Percentiles rank a stretch among this genome's conserved stretches.
Evolutionary conservation across 2,797 vertebrate species (phyloP).

Genomic region (Rhinogobio ventralis): DNA sequence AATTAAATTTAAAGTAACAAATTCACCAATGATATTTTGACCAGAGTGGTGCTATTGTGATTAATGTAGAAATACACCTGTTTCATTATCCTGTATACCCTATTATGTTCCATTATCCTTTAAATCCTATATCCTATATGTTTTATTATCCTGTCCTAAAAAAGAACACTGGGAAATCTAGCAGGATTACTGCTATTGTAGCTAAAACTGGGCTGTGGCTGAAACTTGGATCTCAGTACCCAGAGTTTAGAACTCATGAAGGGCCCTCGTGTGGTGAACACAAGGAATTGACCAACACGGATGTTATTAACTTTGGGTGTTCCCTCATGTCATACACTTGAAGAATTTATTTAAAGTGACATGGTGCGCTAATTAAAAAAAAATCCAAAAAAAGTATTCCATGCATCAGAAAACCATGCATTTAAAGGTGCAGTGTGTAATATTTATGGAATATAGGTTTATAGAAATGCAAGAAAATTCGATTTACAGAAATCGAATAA

Average conservation of each 20-base stretch:
- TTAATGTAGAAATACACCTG: background rate
- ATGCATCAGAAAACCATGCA: background rate
- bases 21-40: background rate
- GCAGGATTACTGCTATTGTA: background rate
- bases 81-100: background rate
- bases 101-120: background rate
- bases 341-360: background rate
- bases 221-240: background rate
- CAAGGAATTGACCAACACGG: background rate
- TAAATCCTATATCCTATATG: background rate
- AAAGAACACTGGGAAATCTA: background rate
- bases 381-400: background rate
- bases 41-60: background rate
- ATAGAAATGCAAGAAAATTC: no score
- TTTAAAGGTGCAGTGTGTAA: background rate
- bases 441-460: no score
- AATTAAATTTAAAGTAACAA: background rate
- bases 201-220: slow-evolving; percentile 2
- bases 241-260: background rate
- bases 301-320: background rate
- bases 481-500: no score
- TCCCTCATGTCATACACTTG: background rate
- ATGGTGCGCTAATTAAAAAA: background rate
- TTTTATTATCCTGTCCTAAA: background rate
- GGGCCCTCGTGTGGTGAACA: background rate